A percentile compares a stretch with the other conserved stretches of the same genome.
Evolutionary conservation across 2,888 invertebrate genomes (phyloP).

Genomic region (Sabatieria punctata): DNA sequence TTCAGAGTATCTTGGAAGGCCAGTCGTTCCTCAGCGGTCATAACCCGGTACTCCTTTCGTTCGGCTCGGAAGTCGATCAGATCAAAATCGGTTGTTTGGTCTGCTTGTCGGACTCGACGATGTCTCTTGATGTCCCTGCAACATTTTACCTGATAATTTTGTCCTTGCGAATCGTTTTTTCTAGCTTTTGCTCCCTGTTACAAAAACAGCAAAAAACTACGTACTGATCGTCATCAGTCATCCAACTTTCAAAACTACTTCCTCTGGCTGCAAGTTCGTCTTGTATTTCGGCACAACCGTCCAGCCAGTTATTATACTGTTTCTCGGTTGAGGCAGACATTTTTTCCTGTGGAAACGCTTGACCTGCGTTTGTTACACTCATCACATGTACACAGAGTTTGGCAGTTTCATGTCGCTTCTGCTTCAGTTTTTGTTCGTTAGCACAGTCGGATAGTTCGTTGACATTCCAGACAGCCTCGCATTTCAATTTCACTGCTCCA

Average conservation of each 20-base stretch:
- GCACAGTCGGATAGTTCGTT: neutral
- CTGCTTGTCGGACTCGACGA: no score
- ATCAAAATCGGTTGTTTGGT: neutral
- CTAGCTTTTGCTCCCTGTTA: no score
- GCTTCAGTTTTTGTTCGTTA: neutral
- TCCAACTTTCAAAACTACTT: no score
- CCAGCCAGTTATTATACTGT: neutral
- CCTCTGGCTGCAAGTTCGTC: neutral
- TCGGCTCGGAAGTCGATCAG: neutral
- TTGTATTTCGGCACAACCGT: neutral
- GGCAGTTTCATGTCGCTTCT: neutral
- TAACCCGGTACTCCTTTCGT: slow-evolving; percentile 22
- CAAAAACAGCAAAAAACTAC: no score
- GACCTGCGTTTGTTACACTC: neutral
- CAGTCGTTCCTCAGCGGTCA: slow-evolving; percentile 21
- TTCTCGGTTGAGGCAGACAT: neutral
- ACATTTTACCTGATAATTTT: no score
- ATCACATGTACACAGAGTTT: neutral
- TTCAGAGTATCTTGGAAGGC: slow-evolving; percentile 20
- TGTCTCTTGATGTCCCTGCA: no score
- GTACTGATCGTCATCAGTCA: no score
- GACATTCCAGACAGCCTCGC: no score
- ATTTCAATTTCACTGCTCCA: no score
- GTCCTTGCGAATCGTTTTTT: no score
- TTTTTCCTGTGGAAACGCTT: neutral